Evolutionary conservation across 1,140 invertebrate species (phyloP), one percentile per base, ranked within the genome.

Genomic region (Riptortus pedestris): DNA sequence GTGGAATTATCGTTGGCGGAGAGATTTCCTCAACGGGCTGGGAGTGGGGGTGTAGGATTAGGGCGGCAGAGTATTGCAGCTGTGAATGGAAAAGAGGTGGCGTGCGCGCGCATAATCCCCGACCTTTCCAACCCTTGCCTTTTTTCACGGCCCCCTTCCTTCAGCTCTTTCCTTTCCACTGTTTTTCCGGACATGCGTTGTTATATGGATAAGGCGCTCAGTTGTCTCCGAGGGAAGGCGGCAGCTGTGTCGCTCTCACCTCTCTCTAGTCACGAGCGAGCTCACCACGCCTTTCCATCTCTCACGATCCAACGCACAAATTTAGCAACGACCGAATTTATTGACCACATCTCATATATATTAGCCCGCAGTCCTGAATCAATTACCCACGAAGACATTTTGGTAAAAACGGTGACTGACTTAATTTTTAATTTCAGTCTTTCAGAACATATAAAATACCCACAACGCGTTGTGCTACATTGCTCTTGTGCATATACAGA

Each of bases 151-250:
- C 14, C 20, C n/a, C 51, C 51, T 24, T 38, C 51, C 51, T 24
- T 24, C 51, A 47, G n/a, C 51, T 14, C 26, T 55, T 55, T 26
- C 24, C 51, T 55, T 55, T 55, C 51, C 51, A 16, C 51, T 55
- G 51, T 55, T 55, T 55, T 55, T 55, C 51, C 51, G 51, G 51
- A 55, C 51, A 55, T 55, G 51, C 51, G 51, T 55, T 55, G 51
- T 55, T 55, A 55, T 55, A 55, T 55, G 51, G 26, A 55, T 24
- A 55, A n/a, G 18, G 45, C 45, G n/a, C 33, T n/a, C 51, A 55
- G 51, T n/a, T n/a, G n/a, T n/a, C n/a, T 55, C 20, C 20, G 51
- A 18, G 3, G 2, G 20, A 24, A 24, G 16, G 20, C 51, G 14
- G 2, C 51, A n/a, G n/a, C n/a, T n/a, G n/a, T n/a, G n/a, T n/a